These are phyloP conservation scores for Drosophila arizonae DNA, from an alignment of 1,140 invertebrate genomes.

Conservation along the genomic window DNA sequence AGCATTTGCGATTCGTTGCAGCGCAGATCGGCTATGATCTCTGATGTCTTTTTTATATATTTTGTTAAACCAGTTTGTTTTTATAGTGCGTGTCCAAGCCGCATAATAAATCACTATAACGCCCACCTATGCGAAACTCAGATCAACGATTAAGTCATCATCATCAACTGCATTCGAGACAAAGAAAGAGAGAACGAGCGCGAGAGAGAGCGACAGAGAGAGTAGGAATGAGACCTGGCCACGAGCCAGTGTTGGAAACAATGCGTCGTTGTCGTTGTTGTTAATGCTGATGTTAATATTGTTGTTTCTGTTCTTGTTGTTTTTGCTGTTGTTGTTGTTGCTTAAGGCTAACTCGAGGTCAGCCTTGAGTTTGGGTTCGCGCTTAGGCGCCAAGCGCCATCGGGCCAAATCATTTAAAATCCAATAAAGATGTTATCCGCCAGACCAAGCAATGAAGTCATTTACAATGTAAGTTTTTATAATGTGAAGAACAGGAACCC, in stretches of 20 bases:
- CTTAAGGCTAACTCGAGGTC: constrained; percentile 59
- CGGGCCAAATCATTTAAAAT: constrained; percentile 37
- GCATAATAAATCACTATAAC: constrained; percentile 72
- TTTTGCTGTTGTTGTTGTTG: constrained; percentile 44
- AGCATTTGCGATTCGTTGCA: constrained; percentile 19
- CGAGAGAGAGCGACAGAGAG: background rate
- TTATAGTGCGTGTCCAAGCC: constrained; percentile 68
- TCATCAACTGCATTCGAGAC: constrained; percentile 40
- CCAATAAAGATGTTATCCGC: constrained; percentile 56
- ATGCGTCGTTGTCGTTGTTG: constrained; percentile 55
- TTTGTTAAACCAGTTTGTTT: constrained; percentile 37
- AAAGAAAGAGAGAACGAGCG: constrained; percentile 7
- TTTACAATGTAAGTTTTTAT: constrained; percentile 48
- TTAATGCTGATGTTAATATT: constrained; percentile 34
- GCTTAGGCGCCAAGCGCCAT: constrained; percentile 15
- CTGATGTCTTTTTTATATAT: constrained; percentile 9
- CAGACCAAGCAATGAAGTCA: constrained; percentile 57
- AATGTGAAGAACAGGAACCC: background rate
- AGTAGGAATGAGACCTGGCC: constrained; percentile 12
- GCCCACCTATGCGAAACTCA: constrained; percentile 56
- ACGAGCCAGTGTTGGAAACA: constrained; percentile 56
- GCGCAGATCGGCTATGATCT: constrained; percentile 13
- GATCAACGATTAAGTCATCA: constrained; percentile 74
- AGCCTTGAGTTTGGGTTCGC: constrained; percentile 39
- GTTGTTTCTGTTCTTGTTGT: constrained; percentile 34